phyloP scores from a whole-genome alignment of 1,140 invertebrate species.

The Aleiodes sp. region DNA sequence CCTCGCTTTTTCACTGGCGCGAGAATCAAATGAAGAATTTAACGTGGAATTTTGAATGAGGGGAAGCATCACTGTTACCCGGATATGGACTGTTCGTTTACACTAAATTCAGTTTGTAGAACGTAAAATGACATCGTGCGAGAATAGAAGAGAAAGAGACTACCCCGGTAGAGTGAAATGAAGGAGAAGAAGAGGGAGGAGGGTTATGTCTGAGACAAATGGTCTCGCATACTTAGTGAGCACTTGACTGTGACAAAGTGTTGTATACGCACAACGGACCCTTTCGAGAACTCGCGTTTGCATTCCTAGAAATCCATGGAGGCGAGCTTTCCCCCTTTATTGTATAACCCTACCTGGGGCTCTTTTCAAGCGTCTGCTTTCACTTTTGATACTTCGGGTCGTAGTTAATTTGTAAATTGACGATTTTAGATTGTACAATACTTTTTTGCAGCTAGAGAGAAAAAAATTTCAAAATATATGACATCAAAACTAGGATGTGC shows the following conservation, averaged over 20 bases:
- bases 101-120: slow-evolving; percentile 23
- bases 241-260: slow-evolving; percentile 64
- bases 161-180: not conserved
- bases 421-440: too few species aligned
- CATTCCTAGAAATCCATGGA: slow-evolving; percentile 43
- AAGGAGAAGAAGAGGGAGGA: not conserved
- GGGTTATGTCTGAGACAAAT: slow-evolving; percentile 45
- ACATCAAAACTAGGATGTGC: too few species aligned
- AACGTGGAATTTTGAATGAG: too few species aligned
- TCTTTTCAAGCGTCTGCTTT: slow-evolving; percentile 3
- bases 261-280: slow-evolving; percentile 33
- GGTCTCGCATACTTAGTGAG: slow-evolving; percentile 60
- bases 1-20: too few species aligned
- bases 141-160: slow-evolving; percentile 36
- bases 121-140: slow-evolving; percentile 41
- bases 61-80: too few species aligned
- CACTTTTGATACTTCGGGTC: slow-evolving; percentile 1
- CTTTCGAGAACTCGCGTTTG: slow-evolving; percentile 26
- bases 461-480: too few species aligned
- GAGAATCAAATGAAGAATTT: too few species aligned
- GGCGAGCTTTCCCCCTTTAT: slow-evolving; percentile 5
- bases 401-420: too few species aligned
- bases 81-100: slow-evolving; percentile 2
- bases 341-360: not conserved
- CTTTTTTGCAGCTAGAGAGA: too few species aligned